Base-by-base conservation (phyloP, 2,888 invertebrate genomes). In the Lochmaea crataegi region DNA sequence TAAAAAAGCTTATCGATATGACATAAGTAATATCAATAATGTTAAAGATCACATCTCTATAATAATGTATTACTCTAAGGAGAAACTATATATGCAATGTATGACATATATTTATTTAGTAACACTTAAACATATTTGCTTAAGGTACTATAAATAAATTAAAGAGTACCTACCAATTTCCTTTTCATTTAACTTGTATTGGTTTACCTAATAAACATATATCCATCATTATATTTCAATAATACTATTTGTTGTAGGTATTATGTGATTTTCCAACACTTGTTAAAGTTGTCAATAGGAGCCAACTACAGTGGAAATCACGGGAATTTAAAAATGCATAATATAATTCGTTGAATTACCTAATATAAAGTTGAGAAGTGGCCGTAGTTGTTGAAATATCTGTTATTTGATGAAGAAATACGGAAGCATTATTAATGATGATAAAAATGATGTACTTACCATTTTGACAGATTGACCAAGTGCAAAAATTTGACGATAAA, bases 371-470 rank as follows among this genome's bases (percentile, higher is more conserved):
- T 7, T 48, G n/a, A 48, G 12, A 12, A 45, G 12, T 45, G 12
- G 12, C 45, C 11, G 45, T 11, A 14, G 9, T 12, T 12, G 12
- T 45, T 45, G 14, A 45, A 45, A 45, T 12, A 45, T 45, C 11
- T 22, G 32, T 38, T 38, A 38, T 38, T 38, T 38, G 32, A 38
- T 7, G 7, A 38, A 38, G 32, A 38, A 38, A 38, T 38, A 38
- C 1, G 32, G 7, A 38, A 38, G 32, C 32, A 38, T 38, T 38
- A 38, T 7, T 38, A 48, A 0, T 48, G 48, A 48, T 48, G 12
- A n/a, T n/a, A n/a, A 48, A 48, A n/a, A n/a, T n/a, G 48, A n/a
- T n/a, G n/a, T 48, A n/a, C 48, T 48, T 48, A 48, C 48, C 48
- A 48, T 48, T n/a, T n/a, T 48, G 48, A 48, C n/a, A 6, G 48